These are phyloP conservation scores for Thalassophryne amazonica DNA, from an alignment of 2,797 vertebrate species.

Conservation along the genomic window DNA sequence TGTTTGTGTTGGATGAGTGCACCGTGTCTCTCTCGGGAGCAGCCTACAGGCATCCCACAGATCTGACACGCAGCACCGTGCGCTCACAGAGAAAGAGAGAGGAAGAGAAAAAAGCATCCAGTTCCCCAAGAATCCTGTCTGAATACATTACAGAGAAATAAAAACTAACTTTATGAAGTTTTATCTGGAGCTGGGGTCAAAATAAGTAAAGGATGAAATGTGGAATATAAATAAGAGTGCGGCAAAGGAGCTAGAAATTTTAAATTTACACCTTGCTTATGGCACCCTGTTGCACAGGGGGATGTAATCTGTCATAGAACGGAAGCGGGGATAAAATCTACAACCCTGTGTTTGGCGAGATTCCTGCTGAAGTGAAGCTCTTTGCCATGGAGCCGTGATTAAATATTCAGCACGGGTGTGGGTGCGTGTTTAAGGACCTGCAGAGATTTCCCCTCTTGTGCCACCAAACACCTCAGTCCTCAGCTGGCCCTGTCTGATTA, in stretches of 20 bases:
- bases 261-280: slow-evolving; percentile 7
- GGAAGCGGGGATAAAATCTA: slow-evolving; percentile 1
- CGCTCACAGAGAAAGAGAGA: slow-evolving; percentile 45
- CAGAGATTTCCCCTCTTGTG: slow-evolving; percentile 22
- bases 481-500: slow-evolving; percentile 67
- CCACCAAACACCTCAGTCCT: slow-evolving; percentile 53
- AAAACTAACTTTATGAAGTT: slow-evolving; percentile 67
- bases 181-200: slow-evolving; percentile 50
- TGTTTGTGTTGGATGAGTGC: slow-evolving; percentile 78
- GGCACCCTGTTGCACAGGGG: neutral
- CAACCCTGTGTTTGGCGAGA: slow-evolving; percentile 16
- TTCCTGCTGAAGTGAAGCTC: slow-evolving; percentile 9
- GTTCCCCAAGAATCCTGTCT: slow-evolving; percentile 70
- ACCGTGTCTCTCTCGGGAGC: slow-evolving; percentile 70
- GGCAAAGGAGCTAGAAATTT: neutral
- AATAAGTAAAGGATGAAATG: slow-evolving; percentile 52
- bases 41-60: slow-evolving; percentile 80
- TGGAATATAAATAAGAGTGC: neutral
- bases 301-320: slow-evolving; percentile 4
- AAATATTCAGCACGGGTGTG: slow-evolving; percentile 47
- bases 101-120: slow-evolving; percentile 38
- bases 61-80: slow-evolving; percentile 74
- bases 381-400: slow-evolving; percentile 28
- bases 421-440: slow-evolving; percentile 34
- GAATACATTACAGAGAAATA: slow-evolving; percentile 72